Conservation (phyloP, 2,888 invertebrate genomes). For the Lasius fuliginosus region DNA sequence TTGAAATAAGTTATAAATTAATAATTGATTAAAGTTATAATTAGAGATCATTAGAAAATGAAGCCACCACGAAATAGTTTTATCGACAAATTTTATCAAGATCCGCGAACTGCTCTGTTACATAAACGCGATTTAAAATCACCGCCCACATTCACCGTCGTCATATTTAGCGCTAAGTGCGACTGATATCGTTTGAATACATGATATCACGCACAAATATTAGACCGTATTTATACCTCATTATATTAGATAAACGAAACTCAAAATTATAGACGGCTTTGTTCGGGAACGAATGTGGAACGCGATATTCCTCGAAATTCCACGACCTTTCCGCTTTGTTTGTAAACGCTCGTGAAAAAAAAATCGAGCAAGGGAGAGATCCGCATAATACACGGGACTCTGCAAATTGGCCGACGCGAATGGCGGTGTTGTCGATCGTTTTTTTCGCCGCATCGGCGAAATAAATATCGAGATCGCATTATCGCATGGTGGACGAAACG, state of each 20-base stretch:
- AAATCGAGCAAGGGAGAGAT: neutral
- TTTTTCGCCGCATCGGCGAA: neutral
- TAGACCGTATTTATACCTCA: slow-evolving; percentile 14
- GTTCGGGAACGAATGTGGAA: neutral
- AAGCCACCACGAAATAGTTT: slow-evolving; percentile 3
- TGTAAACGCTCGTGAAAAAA: neutral
- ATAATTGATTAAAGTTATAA: neutral
- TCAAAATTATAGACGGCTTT: slow-evolving; percentile 26
- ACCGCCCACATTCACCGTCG: neutral
- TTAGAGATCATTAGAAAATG: neutral
- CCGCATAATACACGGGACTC: slow-evolving; percentile 10
- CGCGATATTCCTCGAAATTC: slow-evolving; percentile 25
- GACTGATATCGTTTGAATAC: slow-evolving; percentile 31
- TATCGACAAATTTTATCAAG: slow-evolving; percentile 17
- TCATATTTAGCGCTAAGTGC: neutral
- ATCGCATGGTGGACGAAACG: neutral
- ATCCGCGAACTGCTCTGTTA: neutral
- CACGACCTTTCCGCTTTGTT: slow-evolving; percentile 30
- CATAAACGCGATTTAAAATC: slow-evolving; percentile 22
- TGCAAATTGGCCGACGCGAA: slow-evolving; percentile 38
- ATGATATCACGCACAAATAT: slow-evolving; percentile 33
- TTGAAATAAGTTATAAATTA: neutral
- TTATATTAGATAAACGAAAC: slow-evolving; percentile 22
- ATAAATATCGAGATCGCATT: slow-evolving; percentile 38
- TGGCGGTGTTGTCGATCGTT: slow-evolving; percentile 8